Base-by-base conservation (phyloP, 2,888 invertebrate genomes). In the Hyppa rectilinea region DNA sequence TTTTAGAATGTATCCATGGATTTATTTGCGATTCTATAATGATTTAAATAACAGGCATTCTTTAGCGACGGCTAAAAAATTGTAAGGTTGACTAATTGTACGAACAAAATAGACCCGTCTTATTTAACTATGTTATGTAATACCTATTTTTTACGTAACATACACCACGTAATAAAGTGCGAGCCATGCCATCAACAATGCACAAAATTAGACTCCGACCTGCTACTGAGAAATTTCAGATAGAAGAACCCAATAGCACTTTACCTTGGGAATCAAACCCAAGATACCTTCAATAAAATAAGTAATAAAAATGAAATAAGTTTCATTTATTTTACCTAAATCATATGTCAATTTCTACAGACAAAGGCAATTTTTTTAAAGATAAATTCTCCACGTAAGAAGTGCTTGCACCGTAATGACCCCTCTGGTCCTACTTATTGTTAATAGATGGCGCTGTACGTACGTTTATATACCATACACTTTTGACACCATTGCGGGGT, bases 371-470 rank as follows among this genome's bases (percentile, higher is more conserved):
- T 56, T 14, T n/a, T 9, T 26, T 14, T 20, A 7, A 14, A 26
- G 20, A 26, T 2, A 29, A n/a, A 14, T n/a, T 29, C 14, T 23
- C 31, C n/a, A 55, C 29, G 10, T 20, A 38, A 4, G 3, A 20
- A 43, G 20, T 20, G 14, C 34, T 7, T 14, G 9, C 7, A 26
- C 12, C 34, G 31, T 26, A 40, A 34, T 40, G 40, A 34, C n/a
- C 14, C 26, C 20, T 17, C 6, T 17, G 45, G 29, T 53, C 17
- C 29, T n/a, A 49, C 36, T 65, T 75, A 71, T 34, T 53, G 47
- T 69, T 55, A 63, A 53, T 75, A 83, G 71, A 74, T 67, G 73
- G 52, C 70, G 56, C 31, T 81, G 26, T 26, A 40, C 40, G 49
- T 55, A 36, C 23, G 36, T 66, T 80, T 75, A 74, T 63, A 45